Conservation (phyloP, 2,888 invertebrate species). For the Cephonodes hylas region DNA sequence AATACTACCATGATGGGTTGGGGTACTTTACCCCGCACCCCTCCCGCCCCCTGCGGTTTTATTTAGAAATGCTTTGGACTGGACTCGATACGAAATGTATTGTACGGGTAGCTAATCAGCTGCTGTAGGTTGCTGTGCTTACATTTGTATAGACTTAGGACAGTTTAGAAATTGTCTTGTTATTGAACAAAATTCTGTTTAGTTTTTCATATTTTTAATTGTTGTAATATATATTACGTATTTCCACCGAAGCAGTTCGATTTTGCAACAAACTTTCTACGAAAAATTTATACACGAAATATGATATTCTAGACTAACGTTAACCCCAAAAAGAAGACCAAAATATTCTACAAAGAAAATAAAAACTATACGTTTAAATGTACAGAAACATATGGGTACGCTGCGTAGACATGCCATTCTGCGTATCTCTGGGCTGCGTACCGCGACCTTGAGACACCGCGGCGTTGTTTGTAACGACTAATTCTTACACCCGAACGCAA, state of each 20-base stretch:
- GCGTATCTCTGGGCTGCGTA: background rate
- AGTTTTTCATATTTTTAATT: too few species aligned
- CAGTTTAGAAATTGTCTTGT: too few species aligned
- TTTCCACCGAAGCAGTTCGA: too few species aligned
- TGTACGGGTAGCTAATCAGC: background rate
- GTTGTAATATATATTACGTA: too few species aligned
- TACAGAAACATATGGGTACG: background rate
- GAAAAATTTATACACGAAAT: background rate
- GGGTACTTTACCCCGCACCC: background rate
- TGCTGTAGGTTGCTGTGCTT: background rate
- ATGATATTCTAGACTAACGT: background rate
- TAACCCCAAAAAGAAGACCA: background rate
- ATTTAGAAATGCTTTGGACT: conserved; percentile 12
- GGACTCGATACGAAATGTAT: background rate
- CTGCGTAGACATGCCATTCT: background rate
- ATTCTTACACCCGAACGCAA: background rate
- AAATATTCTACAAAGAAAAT: background rate
- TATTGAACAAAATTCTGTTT: too few species aligned
- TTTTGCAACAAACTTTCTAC: too few species aligned
- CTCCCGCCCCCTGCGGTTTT: conserved; percentile 5
- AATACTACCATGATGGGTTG: conserved; percentile 41
- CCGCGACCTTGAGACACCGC: conserved; percentile 1
- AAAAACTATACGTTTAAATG: background rate
- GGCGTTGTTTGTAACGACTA: background rate
- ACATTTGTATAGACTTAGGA: background rate